A percentile compares a stretch with the other conserved stretches of the same genome.
Evolutionary conservation across 2,888 invertebrate species (phyloP).

Genomic region (Tuta absoluta): DNA sequence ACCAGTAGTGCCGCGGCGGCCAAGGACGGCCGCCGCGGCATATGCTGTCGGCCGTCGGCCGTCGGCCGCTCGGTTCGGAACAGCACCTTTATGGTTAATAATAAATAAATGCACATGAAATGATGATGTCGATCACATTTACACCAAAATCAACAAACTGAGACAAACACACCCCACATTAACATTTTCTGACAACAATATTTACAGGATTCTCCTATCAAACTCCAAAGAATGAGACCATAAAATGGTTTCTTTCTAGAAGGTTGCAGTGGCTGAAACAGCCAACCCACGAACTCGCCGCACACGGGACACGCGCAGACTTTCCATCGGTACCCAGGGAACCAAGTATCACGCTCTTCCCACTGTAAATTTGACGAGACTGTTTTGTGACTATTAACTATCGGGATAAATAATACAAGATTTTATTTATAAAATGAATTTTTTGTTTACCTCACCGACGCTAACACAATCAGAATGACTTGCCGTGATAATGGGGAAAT

Average conservation of each 20-base stretch:
- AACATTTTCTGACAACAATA: conserved; percentile 37
- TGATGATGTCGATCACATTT: neutral
- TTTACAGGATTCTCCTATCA: conserved; percentile 65
- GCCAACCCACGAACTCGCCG: conserved; percentile 80
- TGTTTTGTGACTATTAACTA: neutral
- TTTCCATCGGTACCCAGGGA: conserved; percentile 81
- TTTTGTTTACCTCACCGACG: conserved; percentile 55
- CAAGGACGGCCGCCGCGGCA: too few relatives aligned
- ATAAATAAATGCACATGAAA: neutral
- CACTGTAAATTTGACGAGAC: conserved; percentile 61
- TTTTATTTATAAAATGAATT: neutral
- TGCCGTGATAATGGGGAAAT: conserved; percentile 54
- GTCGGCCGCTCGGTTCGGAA: too few relatives aligned
- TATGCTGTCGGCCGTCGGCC: too few relatives aligned
- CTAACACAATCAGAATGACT: conserved; percentile 51
- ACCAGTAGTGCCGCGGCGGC: too few relatives aligned
- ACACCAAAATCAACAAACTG: neutral
- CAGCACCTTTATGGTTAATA: neutral
- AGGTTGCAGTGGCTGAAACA: conserved; percentile 66
- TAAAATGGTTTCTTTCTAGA: conserved; percentile 47
- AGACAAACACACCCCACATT: conserved; percentile 2
- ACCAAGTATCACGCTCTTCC: conserved; percentile 79
- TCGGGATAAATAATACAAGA: neutral
- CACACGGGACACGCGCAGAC: conserved; percentile 81
- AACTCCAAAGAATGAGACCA: conserved; percentile 52